phyloP scores from a whole-genome alignment of 1,140 invertebrate genomes.

The Bombus haemorrhoidalis region DNA sequence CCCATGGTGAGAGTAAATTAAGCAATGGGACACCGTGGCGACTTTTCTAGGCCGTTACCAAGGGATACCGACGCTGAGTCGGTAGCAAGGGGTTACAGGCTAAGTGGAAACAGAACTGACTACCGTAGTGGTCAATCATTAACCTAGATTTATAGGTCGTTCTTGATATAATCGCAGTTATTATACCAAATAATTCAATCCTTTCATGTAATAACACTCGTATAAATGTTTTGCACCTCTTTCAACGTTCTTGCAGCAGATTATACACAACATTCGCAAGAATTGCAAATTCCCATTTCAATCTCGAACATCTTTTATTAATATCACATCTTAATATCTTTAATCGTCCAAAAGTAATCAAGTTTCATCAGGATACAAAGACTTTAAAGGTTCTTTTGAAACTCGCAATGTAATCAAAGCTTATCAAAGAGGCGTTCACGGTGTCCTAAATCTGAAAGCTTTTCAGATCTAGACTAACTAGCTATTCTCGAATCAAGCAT shows the following conservation, averaged over 20 bases:
- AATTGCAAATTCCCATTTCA: not conserved
- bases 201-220: not conserved
- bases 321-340: not conserved
- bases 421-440: not conserved
- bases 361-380: not conserved
- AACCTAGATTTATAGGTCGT: slow-evolving; percentile 56
- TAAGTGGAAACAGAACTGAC: slow-evolving; percentile 36
- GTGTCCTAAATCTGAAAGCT: not conserved
- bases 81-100: slow-evolving; percentile 16
- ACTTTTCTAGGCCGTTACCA: slow-evolving; percentile 52
- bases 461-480: not conserved
- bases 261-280: not conserved
- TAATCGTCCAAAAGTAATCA: not conserved
- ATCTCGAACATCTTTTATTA: not conserved
- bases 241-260: not conserved
- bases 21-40: slow-evolving; percentile 65
- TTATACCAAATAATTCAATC: not conserved
- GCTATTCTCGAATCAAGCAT: not conserved
- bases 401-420: not conserved
- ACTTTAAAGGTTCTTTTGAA: not conserved
- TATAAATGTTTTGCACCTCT: not conserved
- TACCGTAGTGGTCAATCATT: slow-evolving; percentile 47
- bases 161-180: slow-evolving; percentile 33
- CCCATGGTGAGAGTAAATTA: slow-evolving; percentile 45
- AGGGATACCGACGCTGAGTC: slow-evolving; percentile 23